Evolutionary conservation across 2,113 vertebrate species (phyloP).

Genomic region (Hydrolagus affinis): DNA sequence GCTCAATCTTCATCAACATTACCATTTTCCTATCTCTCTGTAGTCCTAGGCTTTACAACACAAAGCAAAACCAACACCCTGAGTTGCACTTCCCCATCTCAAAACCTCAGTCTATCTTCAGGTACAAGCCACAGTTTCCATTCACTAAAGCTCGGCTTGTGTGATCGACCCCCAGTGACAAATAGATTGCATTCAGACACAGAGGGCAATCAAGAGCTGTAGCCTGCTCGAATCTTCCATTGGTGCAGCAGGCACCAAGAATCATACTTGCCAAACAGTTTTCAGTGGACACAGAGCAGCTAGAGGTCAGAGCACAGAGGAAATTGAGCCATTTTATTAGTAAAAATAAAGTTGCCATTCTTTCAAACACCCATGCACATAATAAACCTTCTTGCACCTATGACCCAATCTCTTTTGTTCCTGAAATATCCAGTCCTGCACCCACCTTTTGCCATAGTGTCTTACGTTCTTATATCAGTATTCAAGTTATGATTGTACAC

Average conservation of each 20-base stretch:
- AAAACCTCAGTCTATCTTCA: background rate
- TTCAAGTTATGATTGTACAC: background rate
- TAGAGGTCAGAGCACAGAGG: too few relatives aligned
- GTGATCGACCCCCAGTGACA: background rate
- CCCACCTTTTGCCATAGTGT: background rate
- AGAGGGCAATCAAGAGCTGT: background rate
- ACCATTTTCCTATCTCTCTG: background rate
- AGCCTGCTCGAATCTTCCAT: background rate
- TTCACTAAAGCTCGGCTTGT: background rate
- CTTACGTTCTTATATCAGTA: background rate
- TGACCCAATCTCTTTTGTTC: background rate
- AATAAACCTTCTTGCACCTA: background rate
- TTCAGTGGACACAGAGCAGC: background rate
- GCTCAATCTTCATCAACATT: background rate
- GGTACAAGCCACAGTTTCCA: background rate
- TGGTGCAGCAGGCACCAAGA: background rate
- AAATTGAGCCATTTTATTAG: background rate
- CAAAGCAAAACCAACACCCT: background rate
- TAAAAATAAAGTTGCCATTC: conserved; percentile 5
- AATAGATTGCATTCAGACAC: background rate
- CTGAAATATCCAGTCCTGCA: background rate
- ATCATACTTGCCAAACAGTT: background rate
- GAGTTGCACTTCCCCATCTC: background rate
- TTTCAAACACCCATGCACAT: background rate
- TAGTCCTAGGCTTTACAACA: background rate